Percentiles rank a stretch among this genome's conserved stretches.
These are phyloP conservation scores for Ctenosaura bakeri DNA, from an alignment of 2,797 vertebrate genomes.

Conservation along the genomic window DNA sequence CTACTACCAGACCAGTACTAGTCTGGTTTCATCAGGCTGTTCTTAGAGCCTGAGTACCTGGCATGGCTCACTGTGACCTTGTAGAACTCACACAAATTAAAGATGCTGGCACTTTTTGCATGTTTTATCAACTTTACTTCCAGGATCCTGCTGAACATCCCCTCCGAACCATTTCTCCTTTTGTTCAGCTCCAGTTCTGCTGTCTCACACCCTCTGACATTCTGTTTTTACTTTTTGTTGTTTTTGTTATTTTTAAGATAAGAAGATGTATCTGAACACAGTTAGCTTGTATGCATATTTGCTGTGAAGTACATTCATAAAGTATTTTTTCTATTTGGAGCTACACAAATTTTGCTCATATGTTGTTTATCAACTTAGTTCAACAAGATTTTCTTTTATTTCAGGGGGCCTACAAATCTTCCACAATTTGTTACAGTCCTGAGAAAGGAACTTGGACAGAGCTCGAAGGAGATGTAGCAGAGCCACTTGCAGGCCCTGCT, in stretches of 20 bases:
- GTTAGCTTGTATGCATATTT: background rate
- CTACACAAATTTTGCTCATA: background rate
- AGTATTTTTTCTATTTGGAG: background rate
- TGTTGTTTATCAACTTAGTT: slow-evolving; percentile 19
- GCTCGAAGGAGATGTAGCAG: slow-evolving; percentile 96
- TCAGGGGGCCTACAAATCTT: slow-evolving; percentile 99
- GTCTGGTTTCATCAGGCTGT: background rate
- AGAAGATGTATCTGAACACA: background rate
- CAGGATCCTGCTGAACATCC: background rate
- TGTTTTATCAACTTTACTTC: background rate
- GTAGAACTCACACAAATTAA: background rate
- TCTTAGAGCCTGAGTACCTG: background rate
- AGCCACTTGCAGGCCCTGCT: slow-evolving; percentile 95
- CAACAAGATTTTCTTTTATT: slow-evolving; percentile 62
- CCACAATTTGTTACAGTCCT: slow-evolving; percentile 98
- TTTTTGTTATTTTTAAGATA: background rate
- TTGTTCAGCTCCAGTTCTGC: too few relatives aligned
- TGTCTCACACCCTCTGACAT: background rate
- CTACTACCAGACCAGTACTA: background rate
- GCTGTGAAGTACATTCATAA: background rate
- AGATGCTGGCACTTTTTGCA: background rate
- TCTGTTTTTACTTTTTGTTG: too few relatives aligned
- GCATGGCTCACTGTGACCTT: background rate
- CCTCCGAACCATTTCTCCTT: background rate
- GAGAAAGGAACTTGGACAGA: slow-evolving; percentile 98